These are phyloP conservation scores for Sesia apiformis DNA, from an alignment of 2,888 invertebrate genomes.

Conservation along the genomic window DNA sequence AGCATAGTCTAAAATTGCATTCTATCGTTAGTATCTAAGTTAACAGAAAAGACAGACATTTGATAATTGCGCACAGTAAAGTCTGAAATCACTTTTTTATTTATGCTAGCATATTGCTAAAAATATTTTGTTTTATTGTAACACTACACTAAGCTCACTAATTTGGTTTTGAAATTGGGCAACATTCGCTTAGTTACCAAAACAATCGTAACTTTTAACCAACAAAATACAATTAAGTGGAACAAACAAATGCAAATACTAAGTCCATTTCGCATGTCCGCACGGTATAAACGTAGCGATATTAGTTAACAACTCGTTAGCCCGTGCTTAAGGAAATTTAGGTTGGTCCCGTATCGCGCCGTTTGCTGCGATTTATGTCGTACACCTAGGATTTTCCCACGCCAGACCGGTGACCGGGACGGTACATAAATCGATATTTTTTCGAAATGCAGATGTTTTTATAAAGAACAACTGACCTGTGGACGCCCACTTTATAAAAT, in stretches of 20 bases:
- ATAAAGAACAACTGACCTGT: too few relatives aligned
- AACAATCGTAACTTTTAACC: background rate
- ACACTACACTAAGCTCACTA: background rate
- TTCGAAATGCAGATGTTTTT: too few relatives aligned
- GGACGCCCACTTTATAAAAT: too few relatives aligned
- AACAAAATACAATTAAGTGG: constrained; percentile 7
- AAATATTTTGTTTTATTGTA: background rate
- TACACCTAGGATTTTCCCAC: constrained; percentile 3
- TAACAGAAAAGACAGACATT: too few relatives aligned
- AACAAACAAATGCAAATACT: constrained; percentile 30
- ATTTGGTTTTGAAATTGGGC: background rate
- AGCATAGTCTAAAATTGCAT: too few relatives aligned
- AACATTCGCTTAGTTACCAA: background rate
- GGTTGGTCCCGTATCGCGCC: constrained; percentile 5
- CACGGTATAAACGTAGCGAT: constrained; percentile 28
- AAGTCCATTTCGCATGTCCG: constrained; percentile 31
- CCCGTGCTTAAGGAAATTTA: constrained; percentile 28
- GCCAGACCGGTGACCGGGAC: background rate
- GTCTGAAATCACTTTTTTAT: too few relatives aligned
- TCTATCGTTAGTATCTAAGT: too few relatives aligned
- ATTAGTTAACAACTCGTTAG: constrained; percentile 33
- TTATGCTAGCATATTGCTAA: too few relatives aligned
- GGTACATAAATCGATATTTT: background rate
- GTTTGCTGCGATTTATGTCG: constrained; percentile 2
- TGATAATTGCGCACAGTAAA: too few relatives aligned